These are phyloP conservation scores for Saturnia japonica DNA, from an alignment of 2,888 invertebrate genomes.

Conservation along the genomic window DNA sequence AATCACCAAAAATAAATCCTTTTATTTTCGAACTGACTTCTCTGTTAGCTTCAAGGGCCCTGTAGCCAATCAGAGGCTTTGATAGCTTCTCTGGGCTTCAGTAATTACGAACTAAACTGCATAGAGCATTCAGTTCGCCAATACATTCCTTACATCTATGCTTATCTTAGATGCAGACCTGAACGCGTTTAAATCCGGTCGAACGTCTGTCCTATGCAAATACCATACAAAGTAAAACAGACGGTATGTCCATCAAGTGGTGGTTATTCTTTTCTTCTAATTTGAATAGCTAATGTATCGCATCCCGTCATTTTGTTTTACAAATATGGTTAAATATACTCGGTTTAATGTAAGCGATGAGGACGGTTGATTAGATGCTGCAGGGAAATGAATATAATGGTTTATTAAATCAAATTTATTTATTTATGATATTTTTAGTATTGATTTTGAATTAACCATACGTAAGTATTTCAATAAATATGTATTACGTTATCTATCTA, in stretches of 20 bases:
- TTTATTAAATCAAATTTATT: conserved; percentile 6
- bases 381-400: conserved; percentile 4
- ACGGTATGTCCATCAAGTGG: conserved; percentile 76
- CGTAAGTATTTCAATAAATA: background rate
- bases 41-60: too few relatives aligned
- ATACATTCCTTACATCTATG: conserved; percentile 45
- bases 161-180: conserved; percentile 26
- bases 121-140: conserved; percentile 29
- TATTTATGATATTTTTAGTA: conserved; percentile 1
- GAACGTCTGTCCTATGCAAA: conserved; percentile 67
- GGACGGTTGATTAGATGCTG: conserved; percentile 32
- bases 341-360: conserved; percentile 32
- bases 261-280: conserved; percentile 65
- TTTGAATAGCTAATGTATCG: conserved; percentile 72
- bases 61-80: too few relatives aligned
- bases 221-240: conserved; percentile 60
- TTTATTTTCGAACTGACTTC: too few relatives aligned
- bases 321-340: conserved; percentile 52
- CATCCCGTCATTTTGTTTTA: conserved; percentile 47
- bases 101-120: background rate
- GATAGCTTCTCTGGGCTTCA: too few relatives aligned
- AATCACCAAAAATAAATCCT: too few relatives aligned
- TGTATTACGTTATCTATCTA: background rate
- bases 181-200: conserved; percentile 26
- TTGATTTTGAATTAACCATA: background rate